phyloP scores from a whole-genome alignment of 2,888 invertebrate species.

The Drosophila kuntzei region DNA sequence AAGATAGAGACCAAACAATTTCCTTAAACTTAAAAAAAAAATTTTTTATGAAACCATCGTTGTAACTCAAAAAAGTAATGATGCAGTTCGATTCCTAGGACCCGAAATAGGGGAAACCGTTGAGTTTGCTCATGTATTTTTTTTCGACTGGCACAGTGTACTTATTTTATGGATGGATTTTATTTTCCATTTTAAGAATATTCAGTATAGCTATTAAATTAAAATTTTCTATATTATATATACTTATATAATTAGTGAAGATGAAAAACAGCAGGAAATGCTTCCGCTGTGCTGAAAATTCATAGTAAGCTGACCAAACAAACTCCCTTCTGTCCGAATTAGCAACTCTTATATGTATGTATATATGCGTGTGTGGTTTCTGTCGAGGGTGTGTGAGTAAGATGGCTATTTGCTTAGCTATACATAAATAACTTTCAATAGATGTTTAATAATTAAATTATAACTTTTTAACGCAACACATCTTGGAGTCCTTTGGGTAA shows the following conservation, averaged over 20 bases:
- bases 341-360: not conserved
- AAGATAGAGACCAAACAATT: too few species aligned
- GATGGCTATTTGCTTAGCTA: conserved; percentile 34
- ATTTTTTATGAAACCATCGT: too few species aligned
- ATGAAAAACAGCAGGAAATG: conserved; percentile 3
- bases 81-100: too few species aligned
- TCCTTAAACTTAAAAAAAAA: too few species aligned
- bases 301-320: conserved; percentile 16
- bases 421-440: conserved; percentile 58
- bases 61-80: too few species aligned
- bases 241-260: not conserved
- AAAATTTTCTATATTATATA: not conserved
- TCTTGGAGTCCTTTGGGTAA: conserved; percentile 38
- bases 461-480: conserved; percentile 55
- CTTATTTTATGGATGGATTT: too few species aligned
- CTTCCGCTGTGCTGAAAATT: conserved; percentile 31
- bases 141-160: too few species aligned
- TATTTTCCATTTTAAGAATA: too few species aligned
- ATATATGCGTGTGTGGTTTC: conserved; percentile 5
- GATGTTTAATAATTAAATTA: conserved; percentile 68
- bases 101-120: too few species aligned
- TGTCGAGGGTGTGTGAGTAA: conserved; percentile 1
- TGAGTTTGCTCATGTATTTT: too few species aligned
- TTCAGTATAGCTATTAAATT: too few species aligned
- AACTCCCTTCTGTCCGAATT: conserved; percentile 2